phyloP scores from a whole-genome alignment of 2,113 vertebrate species.

The Syngnathus typhle region DNA sequence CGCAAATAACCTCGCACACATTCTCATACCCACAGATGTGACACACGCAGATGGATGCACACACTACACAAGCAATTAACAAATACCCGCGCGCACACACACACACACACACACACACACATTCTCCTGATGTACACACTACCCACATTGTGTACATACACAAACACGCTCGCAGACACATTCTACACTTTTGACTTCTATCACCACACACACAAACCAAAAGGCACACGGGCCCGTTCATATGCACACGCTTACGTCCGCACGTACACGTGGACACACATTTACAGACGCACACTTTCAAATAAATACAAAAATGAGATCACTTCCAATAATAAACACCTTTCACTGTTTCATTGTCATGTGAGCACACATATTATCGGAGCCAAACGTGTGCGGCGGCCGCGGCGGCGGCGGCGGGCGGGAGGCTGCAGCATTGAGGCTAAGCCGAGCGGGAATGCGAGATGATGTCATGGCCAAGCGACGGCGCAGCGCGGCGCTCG shows the following conservation, averaged over 20 bases:
- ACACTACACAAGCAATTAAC: background rate
- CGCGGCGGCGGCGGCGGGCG: background rate
- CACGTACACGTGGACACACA: background rate
- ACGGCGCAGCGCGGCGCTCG: constrained; percentile 3
- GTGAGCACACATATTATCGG: background rate
- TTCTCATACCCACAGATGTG: background rate
- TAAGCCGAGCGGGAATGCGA: background rate
- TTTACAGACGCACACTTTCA: background rate
- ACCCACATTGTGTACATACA: constrained; percentile 63
- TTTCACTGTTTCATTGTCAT: background rate
- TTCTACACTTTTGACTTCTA: too few species aligned
- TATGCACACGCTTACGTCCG: too few species aligned
- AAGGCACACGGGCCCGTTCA: too few species aligned
- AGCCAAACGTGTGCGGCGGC: background rate
- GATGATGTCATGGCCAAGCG: constrained; percentile 2
- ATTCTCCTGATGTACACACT: background rate
- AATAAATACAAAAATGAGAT: background rate
- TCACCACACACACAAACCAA: too few species aligned
- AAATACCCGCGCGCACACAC: constrained; percentile 30
- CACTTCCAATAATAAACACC: background rate
- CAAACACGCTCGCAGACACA: constrained; percentile 1
- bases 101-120: constrained; percentile 13
- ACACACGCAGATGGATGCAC: background rate
- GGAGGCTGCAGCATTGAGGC: background rate
- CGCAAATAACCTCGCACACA: background rate